Conservation (phyloP, 2,797 vertebrate genomes). For the Lophotriccus pileatus region DNA sequence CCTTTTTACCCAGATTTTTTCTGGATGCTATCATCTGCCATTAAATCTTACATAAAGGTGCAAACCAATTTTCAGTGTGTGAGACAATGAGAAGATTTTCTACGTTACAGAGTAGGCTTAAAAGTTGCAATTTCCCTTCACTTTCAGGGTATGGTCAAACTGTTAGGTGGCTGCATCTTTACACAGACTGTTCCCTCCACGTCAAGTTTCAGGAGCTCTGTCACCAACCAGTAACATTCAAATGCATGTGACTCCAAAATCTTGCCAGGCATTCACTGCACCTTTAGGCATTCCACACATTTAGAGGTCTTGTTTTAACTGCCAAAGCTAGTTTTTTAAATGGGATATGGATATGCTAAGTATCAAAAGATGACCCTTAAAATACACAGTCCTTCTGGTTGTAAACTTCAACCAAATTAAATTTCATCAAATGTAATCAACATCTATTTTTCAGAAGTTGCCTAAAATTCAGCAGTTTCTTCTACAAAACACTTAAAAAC, state of each 20-base stretch:
- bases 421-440: not conserved
- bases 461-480: not conserved
- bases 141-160: not conserved
- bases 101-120: not conserved
- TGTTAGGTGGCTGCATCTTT: not conserved
- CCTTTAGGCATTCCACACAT: not conserved
- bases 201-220: not conserved
- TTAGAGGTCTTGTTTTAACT: not conserved
- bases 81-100: not conserved
- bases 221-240: not conserved
- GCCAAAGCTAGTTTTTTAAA: not conserved
- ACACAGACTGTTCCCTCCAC: rapidly evolving
- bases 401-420: not conserved
- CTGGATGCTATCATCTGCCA: not conserved
- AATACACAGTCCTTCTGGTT: not conserved
- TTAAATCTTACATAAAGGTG: not conserved
- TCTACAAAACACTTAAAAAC: not conserved
- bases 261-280: not conserved
- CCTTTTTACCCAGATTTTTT: not conserved
- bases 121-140: not conserved
- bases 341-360: not conserved
- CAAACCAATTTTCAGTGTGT: not conserved
- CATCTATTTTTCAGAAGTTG: not conserved
- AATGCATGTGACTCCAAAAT: not conserved
- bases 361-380: not conserved